Evolutionary conservation across 2,797 vertebrate genomes (phyloP).

Genomic region (Bradypodion pumilum): DNA sequence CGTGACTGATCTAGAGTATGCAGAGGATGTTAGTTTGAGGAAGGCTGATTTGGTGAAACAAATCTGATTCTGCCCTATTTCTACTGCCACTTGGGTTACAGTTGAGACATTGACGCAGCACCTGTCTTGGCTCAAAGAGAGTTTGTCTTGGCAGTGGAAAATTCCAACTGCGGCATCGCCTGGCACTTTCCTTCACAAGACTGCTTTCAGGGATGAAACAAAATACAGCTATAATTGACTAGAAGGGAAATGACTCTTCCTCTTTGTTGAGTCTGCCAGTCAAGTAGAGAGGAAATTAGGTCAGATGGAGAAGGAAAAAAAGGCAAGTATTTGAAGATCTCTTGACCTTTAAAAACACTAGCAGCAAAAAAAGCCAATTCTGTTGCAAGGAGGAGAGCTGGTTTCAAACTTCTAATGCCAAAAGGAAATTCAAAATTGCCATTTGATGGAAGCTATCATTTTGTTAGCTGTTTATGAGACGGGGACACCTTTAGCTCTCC

Average conservation of each 20-base stretch:
- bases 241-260: constrained; percentile 34
- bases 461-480: background rate
- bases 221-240: constrained; percentile 27
- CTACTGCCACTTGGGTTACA: background rate
- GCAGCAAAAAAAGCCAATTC: constrained; percentile 9
- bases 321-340: constrained; percentile 30
- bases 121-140: constrained; percentile 16
- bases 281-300: constrained; percentile 33
- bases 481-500: background rate
- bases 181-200: constrained; percentile 17
- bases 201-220: constrained; percentile 31
- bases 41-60: background rate
- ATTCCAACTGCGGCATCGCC: background rate
- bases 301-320: constrained; percentile 27
- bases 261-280: constrained; percentile 38
- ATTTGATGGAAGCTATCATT: background rate
- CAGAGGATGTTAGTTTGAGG: background rate
- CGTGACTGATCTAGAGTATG: background rate
- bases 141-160: constrained; percentile 21
- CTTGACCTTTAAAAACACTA: constrained; percentile 22
- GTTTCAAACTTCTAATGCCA: background rate
- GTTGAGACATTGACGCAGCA: constrained; percentile 2
- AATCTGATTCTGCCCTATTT: background rate
- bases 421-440: background rate
- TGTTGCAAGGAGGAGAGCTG: constrained; percentile 2